phyloP scores from a whole-genome alignment of 2,113 vertebrate genomes.

The Mellivora capensis region DNA sequence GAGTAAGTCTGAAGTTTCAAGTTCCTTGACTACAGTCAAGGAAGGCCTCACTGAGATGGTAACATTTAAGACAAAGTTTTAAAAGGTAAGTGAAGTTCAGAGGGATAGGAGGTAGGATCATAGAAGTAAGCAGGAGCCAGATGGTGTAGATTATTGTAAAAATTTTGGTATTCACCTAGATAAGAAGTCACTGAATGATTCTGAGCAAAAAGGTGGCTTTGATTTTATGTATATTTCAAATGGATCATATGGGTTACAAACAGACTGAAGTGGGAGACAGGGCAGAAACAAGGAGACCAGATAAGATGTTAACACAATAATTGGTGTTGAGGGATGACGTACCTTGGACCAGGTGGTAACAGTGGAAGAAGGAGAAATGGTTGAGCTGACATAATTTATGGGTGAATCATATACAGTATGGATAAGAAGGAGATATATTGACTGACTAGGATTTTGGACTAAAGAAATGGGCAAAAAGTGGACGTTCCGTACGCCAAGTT shows the following conservation, averaged over 20 bases:
- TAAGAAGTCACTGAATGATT: not conserved
- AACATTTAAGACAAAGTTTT: not conserved
- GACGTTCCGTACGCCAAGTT: not conserved
- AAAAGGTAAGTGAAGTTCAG: not conserved
- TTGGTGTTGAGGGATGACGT: not conserved
- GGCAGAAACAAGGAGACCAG: not conserved
- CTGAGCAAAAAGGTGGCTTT: not conserved
- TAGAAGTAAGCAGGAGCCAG: not conserved
- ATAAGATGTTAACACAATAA: not conserved
- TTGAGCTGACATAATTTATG: not conserved
- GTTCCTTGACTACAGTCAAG: rapidly evolving
- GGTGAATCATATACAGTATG: not conserved
- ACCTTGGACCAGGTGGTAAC: not conserved
- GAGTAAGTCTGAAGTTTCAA: not conserved
- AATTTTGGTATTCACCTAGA: not conserved
- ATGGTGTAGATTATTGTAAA: not conserved
- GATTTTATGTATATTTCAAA: not conserved
- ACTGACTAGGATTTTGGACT: not conserved
- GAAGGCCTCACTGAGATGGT: not conserved
- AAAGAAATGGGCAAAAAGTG: not conserved
- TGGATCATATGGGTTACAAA: not conserved
- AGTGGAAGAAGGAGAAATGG: not conserved
- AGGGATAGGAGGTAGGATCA: not conserved
- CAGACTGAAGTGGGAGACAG: not conserved
- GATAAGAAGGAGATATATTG: not conserved